phyloP scores from a whole-genome alignment of 2,113 vertebrate genomes.

The Setophaga coronata region DNA sequence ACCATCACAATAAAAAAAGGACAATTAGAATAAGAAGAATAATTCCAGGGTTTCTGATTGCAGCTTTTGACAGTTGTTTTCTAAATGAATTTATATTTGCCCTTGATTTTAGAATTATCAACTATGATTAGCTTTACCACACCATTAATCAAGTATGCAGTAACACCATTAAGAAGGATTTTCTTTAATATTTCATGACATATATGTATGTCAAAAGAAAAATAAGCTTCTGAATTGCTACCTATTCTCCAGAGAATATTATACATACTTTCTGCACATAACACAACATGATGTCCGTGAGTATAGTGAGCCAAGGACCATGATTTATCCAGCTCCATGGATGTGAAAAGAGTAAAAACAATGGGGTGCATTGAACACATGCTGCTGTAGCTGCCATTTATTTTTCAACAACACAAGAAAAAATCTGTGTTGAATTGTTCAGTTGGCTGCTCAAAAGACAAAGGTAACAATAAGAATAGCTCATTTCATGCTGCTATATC shows the following conservation, averaged over 20 bases:
- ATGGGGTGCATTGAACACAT: neutral
- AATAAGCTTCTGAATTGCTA: neutral
- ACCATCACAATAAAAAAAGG: neutral
- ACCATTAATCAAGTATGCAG: neutral
- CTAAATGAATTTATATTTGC: neutral
- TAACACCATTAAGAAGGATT: neutral
- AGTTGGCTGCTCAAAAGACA: neutral
- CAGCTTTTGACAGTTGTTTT: neutral
- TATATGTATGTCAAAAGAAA: neutral
- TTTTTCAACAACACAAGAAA: neutral
- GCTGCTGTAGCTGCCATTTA: neutral
- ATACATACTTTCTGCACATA: slow-evolving; percentile 1
- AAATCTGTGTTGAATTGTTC: neutral
- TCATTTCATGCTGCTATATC: neutral
- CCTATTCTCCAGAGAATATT: neutral
- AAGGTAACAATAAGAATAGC: neutral
- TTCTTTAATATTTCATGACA: slow-evolving; percentile 8
- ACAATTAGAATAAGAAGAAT: neutral
- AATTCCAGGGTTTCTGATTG: neutral
- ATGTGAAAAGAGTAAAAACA: neutral
- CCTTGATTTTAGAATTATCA: slow-evolving; percentile 25
- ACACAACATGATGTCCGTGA: neutral
- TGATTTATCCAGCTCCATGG: neutral
- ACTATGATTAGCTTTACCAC: neutral
- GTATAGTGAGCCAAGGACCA: neutral